Base-by-base conservation (phyloP, 2,888 invertebrate genomes). In the Digitonthophagus gazella region DNA sequence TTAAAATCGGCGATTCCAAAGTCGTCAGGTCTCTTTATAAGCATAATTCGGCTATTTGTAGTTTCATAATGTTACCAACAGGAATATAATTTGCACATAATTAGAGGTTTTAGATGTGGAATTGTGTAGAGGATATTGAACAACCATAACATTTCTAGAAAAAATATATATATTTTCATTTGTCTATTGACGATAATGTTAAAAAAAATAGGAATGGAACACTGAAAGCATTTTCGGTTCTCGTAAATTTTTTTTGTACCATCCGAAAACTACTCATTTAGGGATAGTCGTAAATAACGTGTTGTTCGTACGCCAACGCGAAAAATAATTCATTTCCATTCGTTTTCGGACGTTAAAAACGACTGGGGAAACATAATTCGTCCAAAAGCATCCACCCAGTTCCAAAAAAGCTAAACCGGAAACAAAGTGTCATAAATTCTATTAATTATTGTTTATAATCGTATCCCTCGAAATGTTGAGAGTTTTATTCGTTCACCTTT, bases 391-490 rank as follows among this genome's bases (percentile, higher is more conserved):
- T 14, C 15, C 57, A 57, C n/a, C n/a, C n/a, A n/a, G n/a, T n/a
- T n/a, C n/a, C n/a, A n/a, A n/a, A n/a, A n/a, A n/a, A n/a, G n/a
- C n/a, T n/a, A n/a, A n/a, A n/a, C 57, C 57, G 57, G 15, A 57
- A 57, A 57, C 57, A 57, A 57, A 57, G 57, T 57, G 57, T 57
- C 76, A 77, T 78, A 78, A 78, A 78, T 78, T 74, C 76, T 77
- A 75, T 77, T 76, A 76, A 76, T 77, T 77, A 77, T 74, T 73
- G 72, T 75, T 72, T 76, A 77, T 75, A n/a, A n/a, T n/a, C n/a
- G n/a, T n/a, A n/a, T n/a, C n/a, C n/a, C n/a, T n/a, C n/a, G n/a
- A 77, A 77, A 76, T 77, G 77, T 74, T 76, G 77, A 78, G 77
- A 77, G 77, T 74, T 74, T 72, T 15, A 14, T 75, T 76, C 76